Percentiles rank a stretch among this genome's conserved stretches.
Evolutionary conservation across 2,888 invertebrate genomes (phyloP).

Genomic region (Drosophila tanythrix): DNA sequence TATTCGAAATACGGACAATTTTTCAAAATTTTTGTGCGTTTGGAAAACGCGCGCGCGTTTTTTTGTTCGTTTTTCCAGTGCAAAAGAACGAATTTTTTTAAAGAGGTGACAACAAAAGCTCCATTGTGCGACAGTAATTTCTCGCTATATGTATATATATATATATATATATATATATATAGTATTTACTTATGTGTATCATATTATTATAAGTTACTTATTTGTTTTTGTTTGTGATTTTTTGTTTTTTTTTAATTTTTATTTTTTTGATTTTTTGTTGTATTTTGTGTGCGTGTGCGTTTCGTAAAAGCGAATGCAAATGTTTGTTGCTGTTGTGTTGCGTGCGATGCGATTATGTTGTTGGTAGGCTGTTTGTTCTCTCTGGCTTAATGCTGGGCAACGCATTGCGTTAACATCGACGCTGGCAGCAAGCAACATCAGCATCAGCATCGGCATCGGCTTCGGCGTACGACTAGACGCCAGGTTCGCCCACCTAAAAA

Average conservation of each 20-base stretch:
- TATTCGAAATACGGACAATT: constrained; percentile 10
- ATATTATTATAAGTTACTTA: constrained; percentile 26
- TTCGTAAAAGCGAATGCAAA: constrained; percentile 37
- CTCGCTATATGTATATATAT: constrained; percentile 23
- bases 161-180: constrained; percentile 8
- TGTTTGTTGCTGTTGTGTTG: constrained; percentile 39
- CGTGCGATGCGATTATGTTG: constrained; percentile 32
- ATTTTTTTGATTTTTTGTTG: constrained; percentile 2
- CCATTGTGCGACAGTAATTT: background rate
- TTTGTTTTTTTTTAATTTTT: constrained; percentile 15
- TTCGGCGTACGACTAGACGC: constrained; percentile 45
- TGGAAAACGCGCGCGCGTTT: constrained; percentile 63
- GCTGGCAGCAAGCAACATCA: constrained; percentile 30
- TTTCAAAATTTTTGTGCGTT: constrained; percentile 31
- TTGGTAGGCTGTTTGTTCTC: constrained; percentile 30
- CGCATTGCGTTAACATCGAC: background rate
- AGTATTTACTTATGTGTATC: constrained; percentile 8
- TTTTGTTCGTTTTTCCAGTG: constrained; percentile 27
- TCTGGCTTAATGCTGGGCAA: constrained; percentile 34
- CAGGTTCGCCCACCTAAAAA: constrained; percentile 75
- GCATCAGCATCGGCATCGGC: constrained; percentile 41
- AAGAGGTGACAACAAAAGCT: constrained; percentile 56
- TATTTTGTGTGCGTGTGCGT: constrained; percentile 62
- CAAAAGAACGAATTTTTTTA: constrained; percentile 22
- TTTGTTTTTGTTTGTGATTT: constrained; percentile 19